A percentile compares a stretch with the other conserved stretches of the same genome.
Evolutionary conservation across 2,797 vertebrate genomes (phyloP).

Genomic region (Enteromius treurensis): DNA sequence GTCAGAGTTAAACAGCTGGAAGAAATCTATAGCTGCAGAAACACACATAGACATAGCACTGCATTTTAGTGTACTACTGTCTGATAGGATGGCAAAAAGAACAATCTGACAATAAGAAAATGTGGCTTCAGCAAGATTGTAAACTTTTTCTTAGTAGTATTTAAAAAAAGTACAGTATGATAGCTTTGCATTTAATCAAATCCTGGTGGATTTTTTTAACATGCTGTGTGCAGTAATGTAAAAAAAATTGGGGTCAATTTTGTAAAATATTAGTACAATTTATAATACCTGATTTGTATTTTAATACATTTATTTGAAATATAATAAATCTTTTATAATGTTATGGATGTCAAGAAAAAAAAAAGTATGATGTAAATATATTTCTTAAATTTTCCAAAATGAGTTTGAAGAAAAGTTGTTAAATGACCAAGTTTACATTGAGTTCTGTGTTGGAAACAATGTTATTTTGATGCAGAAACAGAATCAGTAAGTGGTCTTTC

Average conservation of each 20-base stretch:
- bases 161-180: neutral
- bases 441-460: neutral
- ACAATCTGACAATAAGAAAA: constrained; percentile 12
- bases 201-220: neutral
- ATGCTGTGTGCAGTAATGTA: neutral
- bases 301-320: neutral
- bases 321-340: neutral
- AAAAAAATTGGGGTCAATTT: neutral
- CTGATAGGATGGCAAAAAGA: neutral
- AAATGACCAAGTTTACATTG: neutral
- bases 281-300: neutral
- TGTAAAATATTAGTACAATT: neutral
- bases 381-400: too few relatives aligned
- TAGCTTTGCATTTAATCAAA: neutral
- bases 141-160: neutral
- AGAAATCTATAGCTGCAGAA: constrained; percentile 28
- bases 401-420: neutral
- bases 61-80: neutral
- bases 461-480: neutral
- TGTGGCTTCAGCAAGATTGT: neutral
- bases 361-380: neutral
- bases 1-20: constrained; percentile 41
- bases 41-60: neutral
- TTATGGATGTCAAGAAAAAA: neutral
- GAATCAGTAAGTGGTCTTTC: neutral